phyloP scores from a whole-genome alignment of 2,888 invertebrate genomes.

The Gandaritis pyraliata region DNA sequence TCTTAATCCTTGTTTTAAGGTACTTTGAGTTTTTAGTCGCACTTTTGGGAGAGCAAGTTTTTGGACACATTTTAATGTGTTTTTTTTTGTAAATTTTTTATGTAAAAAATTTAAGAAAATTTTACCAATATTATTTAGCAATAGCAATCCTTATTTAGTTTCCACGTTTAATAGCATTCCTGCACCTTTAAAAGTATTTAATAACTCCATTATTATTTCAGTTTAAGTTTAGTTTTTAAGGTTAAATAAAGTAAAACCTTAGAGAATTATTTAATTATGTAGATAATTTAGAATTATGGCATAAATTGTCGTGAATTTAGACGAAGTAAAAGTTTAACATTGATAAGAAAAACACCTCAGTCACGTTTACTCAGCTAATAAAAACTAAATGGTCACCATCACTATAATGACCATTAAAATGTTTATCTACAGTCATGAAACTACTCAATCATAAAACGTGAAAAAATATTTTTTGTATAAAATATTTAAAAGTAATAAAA shows the following conservation, averaged over 20 bases:
- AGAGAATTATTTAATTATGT: too few relatives aligned
- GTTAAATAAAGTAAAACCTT: too few relatives aligned
- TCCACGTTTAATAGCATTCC: too few relatives aligned
- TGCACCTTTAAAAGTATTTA: too few relatives aligned
- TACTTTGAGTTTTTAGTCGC: conserved; percentile 31
- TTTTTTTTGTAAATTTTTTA: background rate
- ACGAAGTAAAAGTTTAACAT: conserved; percentile 20
- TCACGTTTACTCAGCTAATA: conserved; percentile 43
- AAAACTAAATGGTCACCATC: conserved; percentile 47
- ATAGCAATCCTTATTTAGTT: too few relatives aligned
- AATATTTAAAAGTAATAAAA: too few relatives aligned
- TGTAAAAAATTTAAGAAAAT: too few relatives aligned
- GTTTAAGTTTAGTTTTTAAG: too few relatives aligned
- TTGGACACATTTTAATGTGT: conserved; percentile 3
- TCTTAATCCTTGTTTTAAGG: conserved; percentile 36
- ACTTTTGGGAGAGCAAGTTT: conserved; percentile 29
- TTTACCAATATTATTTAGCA: too few relatives aligned
- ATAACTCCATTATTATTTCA: too few relatives aligned
- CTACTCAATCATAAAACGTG: background rate
- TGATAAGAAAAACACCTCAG: conserved; percentile 40
- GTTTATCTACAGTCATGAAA: conserved; percentile 26
- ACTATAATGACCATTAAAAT: conserved; percentile 40
- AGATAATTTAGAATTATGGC: too few relatives aligned
- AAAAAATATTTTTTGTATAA: too few relatives aligned
- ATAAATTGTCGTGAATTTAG: conserved; percentile 1